Conservation (phyloP, 2,797 vertebrate genomes). For the Crenichthys baileyi region DNA sequence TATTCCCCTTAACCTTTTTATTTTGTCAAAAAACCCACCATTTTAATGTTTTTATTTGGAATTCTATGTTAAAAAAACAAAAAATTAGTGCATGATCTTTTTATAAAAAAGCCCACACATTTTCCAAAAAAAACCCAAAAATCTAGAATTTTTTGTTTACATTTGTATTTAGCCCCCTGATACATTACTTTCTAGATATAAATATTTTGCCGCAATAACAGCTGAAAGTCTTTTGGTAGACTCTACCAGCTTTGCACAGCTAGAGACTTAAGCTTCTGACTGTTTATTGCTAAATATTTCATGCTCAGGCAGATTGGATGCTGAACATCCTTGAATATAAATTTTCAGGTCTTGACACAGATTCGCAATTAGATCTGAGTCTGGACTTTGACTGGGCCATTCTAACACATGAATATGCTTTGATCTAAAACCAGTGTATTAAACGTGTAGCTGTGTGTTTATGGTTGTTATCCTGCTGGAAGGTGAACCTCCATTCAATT, state of each 20-base stretch:
- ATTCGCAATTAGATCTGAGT: neutral
- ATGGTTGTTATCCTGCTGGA: neutral
- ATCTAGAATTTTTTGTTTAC: neutral
- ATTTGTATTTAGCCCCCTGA: neutral
- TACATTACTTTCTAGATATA: neutral
- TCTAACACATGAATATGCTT: neutral
- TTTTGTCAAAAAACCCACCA: no score
- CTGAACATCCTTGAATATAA: neutral
- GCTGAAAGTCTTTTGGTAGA: neutral
- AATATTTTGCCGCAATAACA: neutral
- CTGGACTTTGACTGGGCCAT: neutral
- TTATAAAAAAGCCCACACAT: no score
- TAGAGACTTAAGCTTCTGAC: neutral
- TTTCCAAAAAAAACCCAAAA: neutral
- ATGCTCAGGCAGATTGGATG: neutral
- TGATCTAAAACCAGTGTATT: neutral
- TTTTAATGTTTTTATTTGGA: neutral
- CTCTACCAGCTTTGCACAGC: neutral
- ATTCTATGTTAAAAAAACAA: neutral
- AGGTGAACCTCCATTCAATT: no score
- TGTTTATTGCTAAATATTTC: neutral
- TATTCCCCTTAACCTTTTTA: no score
- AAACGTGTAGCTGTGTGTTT: neutral
- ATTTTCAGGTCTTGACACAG: neutral
- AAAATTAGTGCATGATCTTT: neutral